Evolutionary conservation across 2,113 vertebrate genomes (phyloP).

Genomic region (Elanoides forficatus): DNA sequence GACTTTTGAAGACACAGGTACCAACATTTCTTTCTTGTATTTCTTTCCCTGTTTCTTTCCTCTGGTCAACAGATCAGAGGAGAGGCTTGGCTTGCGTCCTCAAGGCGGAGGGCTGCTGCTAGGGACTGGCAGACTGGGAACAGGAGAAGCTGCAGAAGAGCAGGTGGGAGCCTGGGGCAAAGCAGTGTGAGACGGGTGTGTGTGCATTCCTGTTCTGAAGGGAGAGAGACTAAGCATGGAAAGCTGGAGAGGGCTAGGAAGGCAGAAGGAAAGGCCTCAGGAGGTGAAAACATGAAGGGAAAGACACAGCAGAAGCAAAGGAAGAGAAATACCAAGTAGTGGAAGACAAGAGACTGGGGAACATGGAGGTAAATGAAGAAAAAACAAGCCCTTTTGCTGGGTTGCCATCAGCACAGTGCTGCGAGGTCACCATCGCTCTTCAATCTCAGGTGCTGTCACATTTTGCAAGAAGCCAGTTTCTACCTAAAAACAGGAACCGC

Average conservation of each 20-base stretch:
- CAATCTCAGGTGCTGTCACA: neutral
- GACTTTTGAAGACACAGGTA: neutral
- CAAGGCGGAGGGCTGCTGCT: accelerated
- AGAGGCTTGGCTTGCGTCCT: neutral
- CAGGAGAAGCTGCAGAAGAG: neutral
- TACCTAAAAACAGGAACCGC: neutral
- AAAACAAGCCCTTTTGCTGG: neutral
- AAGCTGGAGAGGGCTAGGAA: neutral
- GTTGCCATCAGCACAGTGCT: neutral
- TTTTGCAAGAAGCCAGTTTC: neutral
- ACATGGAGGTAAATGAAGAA: neutral
- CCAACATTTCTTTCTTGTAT: neutral
- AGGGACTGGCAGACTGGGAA: neutral
- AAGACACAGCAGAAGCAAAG: neutral
- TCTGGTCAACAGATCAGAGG: neutral
- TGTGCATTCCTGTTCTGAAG: neutral
- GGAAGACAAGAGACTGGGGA: neutral
- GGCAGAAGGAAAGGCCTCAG: neutral
- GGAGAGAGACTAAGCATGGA: neutral
- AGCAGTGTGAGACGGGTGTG: neutral
- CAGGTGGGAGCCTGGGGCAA: neutral
- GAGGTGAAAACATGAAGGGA: neutral
- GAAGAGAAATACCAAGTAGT: neutral
- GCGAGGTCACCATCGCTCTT: accelerated
- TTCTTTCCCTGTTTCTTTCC: neutral